phyloP scores from a whole-genome alignment of 92 coral and sea anemone species.

The Epizoanthus rinbou region DNA sequence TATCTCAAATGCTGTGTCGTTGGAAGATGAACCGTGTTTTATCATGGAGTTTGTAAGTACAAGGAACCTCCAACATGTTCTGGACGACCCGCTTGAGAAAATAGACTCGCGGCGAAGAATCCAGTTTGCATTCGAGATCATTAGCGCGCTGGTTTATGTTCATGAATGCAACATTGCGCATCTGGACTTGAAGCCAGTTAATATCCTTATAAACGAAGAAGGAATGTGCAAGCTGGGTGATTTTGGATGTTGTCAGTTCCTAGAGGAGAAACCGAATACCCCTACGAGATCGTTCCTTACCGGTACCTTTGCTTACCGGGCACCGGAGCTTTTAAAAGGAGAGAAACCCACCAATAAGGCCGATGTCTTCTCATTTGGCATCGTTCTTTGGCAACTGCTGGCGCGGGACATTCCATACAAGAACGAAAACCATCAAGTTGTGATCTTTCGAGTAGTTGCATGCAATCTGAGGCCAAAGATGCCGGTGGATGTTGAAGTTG shows the following conservation, averaged over 20 bases:
- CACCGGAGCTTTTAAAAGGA: conserved; percentile 94
- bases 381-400: conserved; percentile 91
- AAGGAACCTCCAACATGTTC: conserved; percentile 79
- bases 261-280: conserved; percentile 86
- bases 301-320: conserved; percentile 95
- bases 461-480: conserved; percentile 86
- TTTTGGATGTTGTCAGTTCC: conserved; percentile 92
- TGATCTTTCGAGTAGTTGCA: conserved; percentile 90
- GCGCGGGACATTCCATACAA: conserved; percentile 90
- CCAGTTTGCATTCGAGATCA: conserved; percentile 72
- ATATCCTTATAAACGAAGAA: conserved; percentile 71
- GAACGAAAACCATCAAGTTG: conserved; percentile 87
- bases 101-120: conserved; percentile 73
- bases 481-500: conserved; percentile 73
- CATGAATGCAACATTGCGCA: conserved; percentile 84
- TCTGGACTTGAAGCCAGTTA: conserved; percentile 92
- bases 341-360: conserved; percentile 87
- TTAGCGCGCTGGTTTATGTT: conserved; percentile 76
- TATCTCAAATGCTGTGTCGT: conserved; percentile 54
- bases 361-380: conserved; percentile 86
- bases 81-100: conserved; percentile 82
- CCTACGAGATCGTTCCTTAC: conserved; percentile 92
- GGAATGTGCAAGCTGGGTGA: conserved; percentile 89
- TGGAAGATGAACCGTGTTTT: conserved; percentile 92
- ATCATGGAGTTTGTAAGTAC: conserved; percentile 92